Conservation (phyloP, 2,797 vertebrate genomes). For the Galago senegalensis region DNA sequence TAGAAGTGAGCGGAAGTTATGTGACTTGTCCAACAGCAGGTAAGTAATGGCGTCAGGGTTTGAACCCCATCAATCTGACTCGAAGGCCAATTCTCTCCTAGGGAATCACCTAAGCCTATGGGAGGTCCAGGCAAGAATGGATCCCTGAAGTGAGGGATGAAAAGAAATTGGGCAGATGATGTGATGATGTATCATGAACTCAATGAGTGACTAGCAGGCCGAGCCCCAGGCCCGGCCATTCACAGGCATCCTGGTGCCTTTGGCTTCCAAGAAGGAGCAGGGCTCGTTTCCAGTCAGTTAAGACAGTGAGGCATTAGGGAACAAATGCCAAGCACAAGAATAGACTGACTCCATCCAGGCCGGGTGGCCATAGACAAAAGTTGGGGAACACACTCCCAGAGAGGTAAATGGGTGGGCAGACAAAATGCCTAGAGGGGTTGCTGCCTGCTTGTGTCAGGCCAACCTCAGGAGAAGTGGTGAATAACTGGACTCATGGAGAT, state of each 20-base stretch:
- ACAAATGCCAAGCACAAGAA: not conserved
- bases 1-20: not conserved
- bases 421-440: not conserved
- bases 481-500: not conserved
- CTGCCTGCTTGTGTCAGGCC: not conserved
- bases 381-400: not conserved
- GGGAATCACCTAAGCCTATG: not conserved
- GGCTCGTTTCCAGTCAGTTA: not conserved
- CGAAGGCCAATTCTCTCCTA: not conserved
- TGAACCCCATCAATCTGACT: not conserved
- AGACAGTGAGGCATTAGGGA: not conserved
- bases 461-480: conserved; percentile 49
- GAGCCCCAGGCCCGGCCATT: not conserved
- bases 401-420: not conserved
- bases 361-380: not conserved
- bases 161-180: not conserved
- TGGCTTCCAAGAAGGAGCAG: conserved; percentile 4
- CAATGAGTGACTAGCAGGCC: not conserved
- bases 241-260: not conserved
- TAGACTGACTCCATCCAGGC: not conserved
- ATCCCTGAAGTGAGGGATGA: not conserved
- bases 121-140: not conserved
- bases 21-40: not conserved
- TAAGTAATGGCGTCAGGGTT: not conserved
- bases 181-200: not conserved